Evolutionary conservation across 23 tunicate genomes (phyloP), one percentile per base, ranked within the genome.

Genomic region (Pegea sp.): DNA sequence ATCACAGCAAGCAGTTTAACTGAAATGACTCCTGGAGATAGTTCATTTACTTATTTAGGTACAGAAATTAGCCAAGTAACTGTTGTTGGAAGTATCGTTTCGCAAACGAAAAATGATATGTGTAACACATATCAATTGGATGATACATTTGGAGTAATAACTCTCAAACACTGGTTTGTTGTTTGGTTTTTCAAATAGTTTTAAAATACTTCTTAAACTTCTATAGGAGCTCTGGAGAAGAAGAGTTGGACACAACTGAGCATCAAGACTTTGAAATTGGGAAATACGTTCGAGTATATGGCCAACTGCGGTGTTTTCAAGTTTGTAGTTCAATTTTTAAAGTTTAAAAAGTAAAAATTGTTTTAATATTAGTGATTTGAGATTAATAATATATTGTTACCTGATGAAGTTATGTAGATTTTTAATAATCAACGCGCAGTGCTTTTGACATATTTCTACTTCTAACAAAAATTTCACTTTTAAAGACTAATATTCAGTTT

Each of bases 231-330:
- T 24, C 73, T 0, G 24, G 61, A 3, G 78, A 79, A 0, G 58
- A 55, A 16, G 73, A 50, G 50, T 30, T 25, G 31, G 64, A 29
- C 11, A 26, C 19, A 13, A 59, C 51, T 18, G 69, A 65, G 34
- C 44, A 33, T 4, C 33, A 25, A 0, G 44, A 42, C 3, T 79
- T 29, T 48, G 69, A 71, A 44, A 73, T 66, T 48, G 92, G 78
- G 48, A 59, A 68, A 19, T 55, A 50, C 5, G 69, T 79, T 24
- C 32, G 78, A 54, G 77, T 79, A 4, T 64, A 57, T 65, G 92
- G 69, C 8, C 78, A 79, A 54, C 34, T 79, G 11, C 26, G 92
- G n/a, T 70, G 78, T 54, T 79, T 79, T 31, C 92, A 79, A 69
- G 92, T 38, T 38, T 38, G 46, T 8, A 8, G 16, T 38, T 38